Percentiles rank a stretch among this genome's conserved stretches.
Conservation (phyloP, 2,888 invertebrate genomes). For the Mechanitis messenoides region DNA sequence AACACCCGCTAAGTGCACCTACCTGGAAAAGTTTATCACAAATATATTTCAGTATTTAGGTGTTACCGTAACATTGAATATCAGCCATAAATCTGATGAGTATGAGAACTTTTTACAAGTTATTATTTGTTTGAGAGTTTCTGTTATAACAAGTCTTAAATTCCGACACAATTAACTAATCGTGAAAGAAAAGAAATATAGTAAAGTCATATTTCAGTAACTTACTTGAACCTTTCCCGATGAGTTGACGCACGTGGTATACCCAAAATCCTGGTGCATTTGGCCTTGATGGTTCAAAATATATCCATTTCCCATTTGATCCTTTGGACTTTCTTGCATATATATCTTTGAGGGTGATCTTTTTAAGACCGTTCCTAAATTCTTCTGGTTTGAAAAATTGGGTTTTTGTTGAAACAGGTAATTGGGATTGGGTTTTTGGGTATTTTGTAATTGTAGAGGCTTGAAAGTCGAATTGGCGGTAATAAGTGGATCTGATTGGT, state of each 20-base stretch:
- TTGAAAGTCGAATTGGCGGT: constrained; percentile 76
- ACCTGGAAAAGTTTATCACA: constrained; percentile 39
- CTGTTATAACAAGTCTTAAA: too few relatives aligned
- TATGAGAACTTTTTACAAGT: too few relatives aligned
- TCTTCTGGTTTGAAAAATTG: constrained; percentile 48
- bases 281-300: constrained; percentile 60
- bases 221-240: constrained; percentile 63
- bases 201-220: not conserved
- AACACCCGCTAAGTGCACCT: constrained; percentile 76
- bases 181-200: not conserved
- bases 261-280: constrained; percentile 66
- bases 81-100: too few relatives aligned
- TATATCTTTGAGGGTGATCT: constrained; percentile 63
- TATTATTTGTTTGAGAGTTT: too few relatives aligned
- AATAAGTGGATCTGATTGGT: constrained; percentile 74
- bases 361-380: constrained; percentile 50
- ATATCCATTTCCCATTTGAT: constrained; percentile 55
- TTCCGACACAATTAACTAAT: too few relatives aligned
- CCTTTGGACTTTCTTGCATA: constrained; percentile 54
- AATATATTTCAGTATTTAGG: not conserved
- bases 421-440: constrained; percentile 59
- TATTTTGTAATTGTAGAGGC: constrained; percentile 68
- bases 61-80: too few relatives aligned
- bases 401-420: constrained; percentile 70
- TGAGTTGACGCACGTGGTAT: constrained; percentile 52